Conservation (phyloP, 2,113 vertebrate species). For the Cynocephalus volans region DNA sequence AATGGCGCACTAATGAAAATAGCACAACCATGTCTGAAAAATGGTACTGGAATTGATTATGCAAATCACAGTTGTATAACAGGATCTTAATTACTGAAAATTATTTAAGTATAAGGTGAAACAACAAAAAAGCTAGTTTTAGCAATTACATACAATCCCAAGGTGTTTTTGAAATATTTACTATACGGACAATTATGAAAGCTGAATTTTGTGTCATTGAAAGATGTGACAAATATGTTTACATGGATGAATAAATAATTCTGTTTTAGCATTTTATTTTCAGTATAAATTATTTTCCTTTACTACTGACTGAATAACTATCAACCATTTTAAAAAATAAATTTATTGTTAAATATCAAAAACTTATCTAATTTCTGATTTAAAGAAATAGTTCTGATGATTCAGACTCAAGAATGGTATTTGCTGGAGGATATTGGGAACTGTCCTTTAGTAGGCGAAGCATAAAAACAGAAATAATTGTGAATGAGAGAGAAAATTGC, state of each 20-base stretch:
- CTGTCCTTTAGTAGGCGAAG: not conserved
- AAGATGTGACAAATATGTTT: not conserved
- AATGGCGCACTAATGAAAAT: not conserved
- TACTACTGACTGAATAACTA: not conserved
- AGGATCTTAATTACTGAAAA: not conserved
- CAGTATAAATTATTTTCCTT: not conserved
- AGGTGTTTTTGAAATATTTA: not conserved
- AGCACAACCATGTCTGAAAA: not conserved
- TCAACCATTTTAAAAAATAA: not conserved
- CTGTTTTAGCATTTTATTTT: not conserved
- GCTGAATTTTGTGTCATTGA: not conserved
- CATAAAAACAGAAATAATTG: not conserved
- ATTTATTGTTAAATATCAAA: not conserved
- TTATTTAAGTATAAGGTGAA: slow-evolving; percentile 1
- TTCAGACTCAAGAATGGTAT: not conserved
- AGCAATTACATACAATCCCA: slow-evolving; percentile 16
- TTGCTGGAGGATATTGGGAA: not conserved
- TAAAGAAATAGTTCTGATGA: not conserved
- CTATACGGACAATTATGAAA: not conserved
- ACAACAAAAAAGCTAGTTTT: not conserved
- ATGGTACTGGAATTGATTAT: not conserved
- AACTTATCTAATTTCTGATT: not conserved
- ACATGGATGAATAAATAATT: not conserved
- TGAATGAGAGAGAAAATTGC: not conserved
- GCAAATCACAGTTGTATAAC: not conserved